Conservation (phyloP, 1,140 invertebrate species). For the Trichonephila clavipes region DNA sequence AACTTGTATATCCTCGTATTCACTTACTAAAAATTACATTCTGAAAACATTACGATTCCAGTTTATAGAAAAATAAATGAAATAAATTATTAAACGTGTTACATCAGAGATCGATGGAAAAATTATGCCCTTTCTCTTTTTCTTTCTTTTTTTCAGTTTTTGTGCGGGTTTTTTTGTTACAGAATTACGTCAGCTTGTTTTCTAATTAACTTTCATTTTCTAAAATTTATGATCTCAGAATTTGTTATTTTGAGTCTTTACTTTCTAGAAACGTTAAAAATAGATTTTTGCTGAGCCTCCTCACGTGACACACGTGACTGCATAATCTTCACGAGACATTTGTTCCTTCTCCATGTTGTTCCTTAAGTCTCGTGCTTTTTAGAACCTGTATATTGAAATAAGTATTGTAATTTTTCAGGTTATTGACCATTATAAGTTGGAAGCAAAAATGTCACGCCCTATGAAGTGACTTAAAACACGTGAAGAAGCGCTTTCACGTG, state of each 20-base stretch:
- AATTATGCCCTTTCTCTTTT: neutral
- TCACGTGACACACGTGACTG: slow-evolving; percentile 10
- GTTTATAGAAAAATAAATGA: neutral
- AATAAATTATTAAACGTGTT: neutral
- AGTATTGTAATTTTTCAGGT: slow-evolving; percentile 30
- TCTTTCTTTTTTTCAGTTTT: neutral
- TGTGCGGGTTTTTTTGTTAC: neutral
- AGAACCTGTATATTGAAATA: neutral
- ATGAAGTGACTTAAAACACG: neutral
- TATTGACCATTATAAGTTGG: slow-evolving; percentile 48
- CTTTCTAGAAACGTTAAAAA: neutral
- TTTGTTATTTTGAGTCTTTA: neutral
- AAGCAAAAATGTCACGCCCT: slow-evolving; percentile 31
- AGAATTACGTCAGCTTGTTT: neutral
- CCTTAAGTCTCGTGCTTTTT: neutral
- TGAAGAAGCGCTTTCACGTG: slow-evolving; percentile 24
- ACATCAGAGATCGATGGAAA: neutral
- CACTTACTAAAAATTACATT: neutral
- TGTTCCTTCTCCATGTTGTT: neutral
- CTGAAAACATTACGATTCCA: neutral
- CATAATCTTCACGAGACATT: neutral
- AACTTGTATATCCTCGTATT: neutral
- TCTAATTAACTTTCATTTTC: neutral
- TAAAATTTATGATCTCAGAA: neutral
- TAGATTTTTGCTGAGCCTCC: neutral